phyloP scores from a whole-genome alignment of 2,797 vertebrate genomes.

The Adelosebastes latens region DNA sequence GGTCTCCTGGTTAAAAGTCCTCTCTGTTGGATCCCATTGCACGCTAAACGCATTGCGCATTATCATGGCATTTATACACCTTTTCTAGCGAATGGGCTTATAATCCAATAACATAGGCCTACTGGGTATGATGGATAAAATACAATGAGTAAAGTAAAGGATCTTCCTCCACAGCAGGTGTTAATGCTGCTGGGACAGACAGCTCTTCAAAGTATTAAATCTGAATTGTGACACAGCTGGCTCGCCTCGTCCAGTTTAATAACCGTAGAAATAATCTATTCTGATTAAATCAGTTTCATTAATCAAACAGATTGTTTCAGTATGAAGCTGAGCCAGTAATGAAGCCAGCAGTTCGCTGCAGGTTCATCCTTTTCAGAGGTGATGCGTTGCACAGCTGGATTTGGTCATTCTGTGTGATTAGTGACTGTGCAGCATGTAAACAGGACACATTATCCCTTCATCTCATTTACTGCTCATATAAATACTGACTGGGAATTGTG shows the following conservation, averaged over 20 bases:
- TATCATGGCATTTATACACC: too few species aligned
- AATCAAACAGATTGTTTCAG: background rate
- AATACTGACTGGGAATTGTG: background rate
- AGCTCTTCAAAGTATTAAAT: too few species aligned
- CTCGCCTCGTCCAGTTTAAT: background rate
- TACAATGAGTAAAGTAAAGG: background rate
- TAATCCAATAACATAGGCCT: too few species aligned
- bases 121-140: background rate
- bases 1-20: too few species aligned
- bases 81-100: too few species aligned
- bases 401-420: background rate
- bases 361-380: background rate
- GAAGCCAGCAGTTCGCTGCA: background rate
- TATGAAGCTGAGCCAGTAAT: background rate
- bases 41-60: too few species aligned
- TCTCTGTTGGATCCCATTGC: too few species aligned
- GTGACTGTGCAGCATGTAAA: background rate
- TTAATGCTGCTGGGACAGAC: background rate
- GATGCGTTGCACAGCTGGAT: background rate
- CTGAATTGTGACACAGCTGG: too few species aligned
- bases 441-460: background rate
- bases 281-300: background rate
- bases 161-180: background rate
- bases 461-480: background rate
- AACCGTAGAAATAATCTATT: background rate